A percentile compares a stretch with the other conserved stretches of the same genome.
Conservation (phyloP, 2,113 vertebrate genomes). For the Seriola rivoliana region DNA sequence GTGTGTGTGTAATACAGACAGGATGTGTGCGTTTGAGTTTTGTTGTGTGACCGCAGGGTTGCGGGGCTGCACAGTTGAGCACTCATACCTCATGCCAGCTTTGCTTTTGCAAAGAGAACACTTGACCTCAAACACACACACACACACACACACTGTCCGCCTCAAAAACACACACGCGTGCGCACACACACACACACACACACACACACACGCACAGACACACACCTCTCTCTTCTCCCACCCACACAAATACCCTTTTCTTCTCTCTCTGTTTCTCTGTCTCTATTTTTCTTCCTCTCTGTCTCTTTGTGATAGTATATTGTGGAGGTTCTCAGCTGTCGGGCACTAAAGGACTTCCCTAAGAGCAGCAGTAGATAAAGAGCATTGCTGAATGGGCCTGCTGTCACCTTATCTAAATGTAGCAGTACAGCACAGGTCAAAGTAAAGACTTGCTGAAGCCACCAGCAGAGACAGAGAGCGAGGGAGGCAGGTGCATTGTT, state of each 20-base stretch:
- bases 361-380: slow-evolving; percentile 76
- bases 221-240: slow-evolving; percentile 21
- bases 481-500: slow-evolving; percentile 11
- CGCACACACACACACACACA: slow-evolving; percentile 9
- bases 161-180: slow-evolving; percentile 7
- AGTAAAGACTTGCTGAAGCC: slow-evolving; percentile 68
- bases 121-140: slow-evolving; percentile 47
- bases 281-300: slow-evolving; percentile 49
- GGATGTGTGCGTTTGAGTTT: slow-evolving; percentile 42
- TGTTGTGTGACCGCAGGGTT: neutral
- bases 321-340: slow-evolving; percentile 60
- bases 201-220: slow-evolving; percentile 2
- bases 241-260: slow-evolving; percentile 51
- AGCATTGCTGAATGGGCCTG: slow-evolving; percentile 68
- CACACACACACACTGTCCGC: slow-evolving; percentile 7
- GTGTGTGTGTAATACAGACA: slow-evolving; percentile 24
- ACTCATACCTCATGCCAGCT: slow-evolving; percentile 21
- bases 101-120: slow-evolving; percentile 43
- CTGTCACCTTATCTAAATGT: slow-evolving; percentile 79
- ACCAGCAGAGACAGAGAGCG: slow-evolving; percentile 45
- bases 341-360: slow-evolving; percentile 72
- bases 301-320: slow-evolving; percentile 65
- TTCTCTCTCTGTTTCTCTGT: slow-evolving; percentile 17
- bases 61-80: neutral
- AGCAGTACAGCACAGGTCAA: slow-evolving; percentile 66